phyloP scores from a whole-genome alignment of 2,113 vertebrate genomes.

The Spea bombifrons region DNA sequence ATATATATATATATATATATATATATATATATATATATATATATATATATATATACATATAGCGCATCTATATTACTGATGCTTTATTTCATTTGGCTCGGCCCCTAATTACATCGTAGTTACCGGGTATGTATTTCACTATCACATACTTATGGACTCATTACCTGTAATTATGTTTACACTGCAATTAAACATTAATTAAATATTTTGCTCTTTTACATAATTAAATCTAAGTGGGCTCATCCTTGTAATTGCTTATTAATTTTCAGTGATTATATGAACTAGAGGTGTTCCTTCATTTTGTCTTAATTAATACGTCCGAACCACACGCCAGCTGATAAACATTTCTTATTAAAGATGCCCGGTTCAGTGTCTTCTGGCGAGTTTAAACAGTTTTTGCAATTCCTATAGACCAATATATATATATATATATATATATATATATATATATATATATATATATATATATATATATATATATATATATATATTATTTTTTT shows the following conservation, averaged over 20 bases:
- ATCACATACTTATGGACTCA: constrained; percentile 27
- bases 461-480: too few relatives aligned
- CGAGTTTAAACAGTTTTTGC: too few relatives aligned
- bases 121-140: neutral
- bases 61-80: too few relatives aligned
- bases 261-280: constrained; percentile 23
- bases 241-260: constrained; percentile 27
- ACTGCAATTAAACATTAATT: constrained; percentile 48
- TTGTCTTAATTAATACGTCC: constrained; percentile 27
- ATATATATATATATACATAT: too few relatives aligned
- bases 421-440: too few relatives aligned
- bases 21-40: too few relatives aligned
- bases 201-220: constrained; percentile 27
- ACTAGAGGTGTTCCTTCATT: constrained; percentile 24
- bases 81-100: neutral
- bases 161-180: constrained; percentile 50
- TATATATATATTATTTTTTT: too few relatives aligned
- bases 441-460: too few relatives aligned
- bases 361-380: too few relatives aligned
- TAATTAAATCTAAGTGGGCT: constrained; percentile 10
- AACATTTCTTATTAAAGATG: constrained; percentile 19
- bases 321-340: neutral
- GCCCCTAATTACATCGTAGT: constrained; percentile 1
- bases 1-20: too few relatives aligned
- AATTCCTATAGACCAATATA: too few relatives aligned